Percentiles rank a stretch among this genome's conserved stretches.
phyloP scores from a whole-genome alignment of 1,140 invertebrate genomes.

The Drosophila truncata region DNA sequence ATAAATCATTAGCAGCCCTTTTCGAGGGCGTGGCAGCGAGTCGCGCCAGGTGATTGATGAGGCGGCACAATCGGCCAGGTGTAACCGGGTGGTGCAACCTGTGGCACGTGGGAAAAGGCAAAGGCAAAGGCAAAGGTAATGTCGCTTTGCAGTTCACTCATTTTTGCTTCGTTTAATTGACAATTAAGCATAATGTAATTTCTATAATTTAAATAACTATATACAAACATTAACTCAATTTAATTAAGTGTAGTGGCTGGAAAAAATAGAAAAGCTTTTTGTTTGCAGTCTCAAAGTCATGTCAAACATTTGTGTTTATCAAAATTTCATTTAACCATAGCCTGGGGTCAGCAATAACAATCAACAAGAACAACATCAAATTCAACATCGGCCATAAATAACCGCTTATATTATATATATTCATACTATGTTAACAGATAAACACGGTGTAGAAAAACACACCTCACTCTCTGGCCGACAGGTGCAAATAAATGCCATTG shows the following conservation, averaged over 20 bases:
- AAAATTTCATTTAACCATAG: constrained; percentile 72
- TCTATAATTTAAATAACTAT: constrained; percentile 59
- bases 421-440: constrained; percentile 25
- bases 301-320: constrained; percentile 71
- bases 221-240: constrained; percentile 33
- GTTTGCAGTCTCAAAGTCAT: constrained; percentile 58
- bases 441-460: constrained; percentile 29
- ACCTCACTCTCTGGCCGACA: neutral
- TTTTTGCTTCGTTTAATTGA: constrained; percentile 36
- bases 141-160: constrained; percentile 28
- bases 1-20: constrained; percentile 78
- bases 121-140: constrained; percentile 19
- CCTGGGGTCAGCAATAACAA: constrained; percentile 59
- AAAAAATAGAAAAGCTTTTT: constrained; percentile 33
- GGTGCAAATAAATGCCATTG: constrained; percentile 54
- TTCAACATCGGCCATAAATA: constrained; percentile 41
- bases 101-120: constrained; percentile 45
- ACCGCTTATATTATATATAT: constrained; percentile 23
- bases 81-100: constrained; percentile 52
- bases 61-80: constrained; percentile 43
- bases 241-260: constrained; percentile 28
- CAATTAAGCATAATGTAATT: constrained; percentile 52
- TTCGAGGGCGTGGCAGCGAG: constrained; percentile 42
- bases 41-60: constrained; percentile 75
- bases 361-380: constrained; percentile 47